Evolutionary conservation across 2,888 invertebrate species (phyloP).

Genomic region (Dorcus parallelipipedus): DNA sequence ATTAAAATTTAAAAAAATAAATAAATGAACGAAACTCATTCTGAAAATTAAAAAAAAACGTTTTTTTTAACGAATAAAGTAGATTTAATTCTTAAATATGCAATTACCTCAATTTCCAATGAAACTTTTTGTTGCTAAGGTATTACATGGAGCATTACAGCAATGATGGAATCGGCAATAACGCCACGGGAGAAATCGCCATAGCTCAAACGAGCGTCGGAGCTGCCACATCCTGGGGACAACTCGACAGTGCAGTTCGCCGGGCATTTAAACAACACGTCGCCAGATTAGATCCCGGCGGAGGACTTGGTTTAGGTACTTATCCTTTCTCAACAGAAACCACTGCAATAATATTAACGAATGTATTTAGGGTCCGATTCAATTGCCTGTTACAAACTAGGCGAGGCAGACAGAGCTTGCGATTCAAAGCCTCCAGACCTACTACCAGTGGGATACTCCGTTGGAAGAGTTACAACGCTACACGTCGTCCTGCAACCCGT

Average conservation of each 20-base stretch:
- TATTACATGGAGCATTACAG: constrained; percentile 46
- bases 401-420: constrained; percentile 79
- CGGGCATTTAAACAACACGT: constrained; percentile 94
- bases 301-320: constrained; percentile 69
- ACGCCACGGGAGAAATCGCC: constrained; percentile 62
- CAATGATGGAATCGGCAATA: constrained; percentile 44
- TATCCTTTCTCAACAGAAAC: too few species aligned
- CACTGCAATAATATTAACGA: too few species aligned
- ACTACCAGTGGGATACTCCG: constrained; percentile 89
- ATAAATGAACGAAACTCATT: too few species aligned
- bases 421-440: constrained; percentile 83
- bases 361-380: constrained; percentile 62
- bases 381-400: constrained; percentile 90
- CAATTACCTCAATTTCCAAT: too few species aligned
- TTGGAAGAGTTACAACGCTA: constrained; percentile 80
- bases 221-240: constrained; percentile 93
- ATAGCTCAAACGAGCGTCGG: constrained; percentile 89
- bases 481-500: constrained; percentile 88
- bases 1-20: too few species aligned
- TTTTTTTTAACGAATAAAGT: too few species aligned
- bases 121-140: constrained; percentile 21
- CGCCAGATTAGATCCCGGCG: constrained; percentile 87
- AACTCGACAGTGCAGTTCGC: constrained; percentile 85
- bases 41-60: too few species aligned
- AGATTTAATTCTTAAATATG: too few species aligned